Conservation (phyloP, 1,140 invertebrate species). For the Drosophila grimshawi region DNA sequence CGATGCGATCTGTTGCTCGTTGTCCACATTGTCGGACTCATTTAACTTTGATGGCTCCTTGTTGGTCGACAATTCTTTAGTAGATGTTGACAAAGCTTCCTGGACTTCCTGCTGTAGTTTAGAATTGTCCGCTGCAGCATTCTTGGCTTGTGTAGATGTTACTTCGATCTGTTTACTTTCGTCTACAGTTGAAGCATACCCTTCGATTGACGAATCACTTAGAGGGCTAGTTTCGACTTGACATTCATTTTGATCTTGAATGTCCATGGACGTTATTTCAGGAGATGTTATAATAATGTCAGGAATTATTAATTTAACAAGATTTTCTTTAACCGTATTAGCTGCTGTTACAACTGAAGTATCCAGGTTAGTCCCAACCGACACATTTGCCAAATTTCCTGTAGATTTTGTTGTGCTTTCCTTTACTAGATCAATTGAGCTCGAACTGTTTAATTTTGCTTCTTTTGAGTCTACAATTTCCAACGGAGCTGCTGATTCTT, state of each 20-base stretch:
- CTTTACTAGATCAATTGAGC: background rate
- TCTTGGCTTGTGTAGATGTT: background rate
- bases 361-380: background rate
- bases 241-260: background rate
- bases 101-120: too few relatives aligned
- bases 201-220: background rate
- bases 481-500: background rate
- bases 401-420: background rate
- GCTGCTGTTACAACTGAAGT: background rate
- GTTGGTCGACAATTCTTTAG: background rate
- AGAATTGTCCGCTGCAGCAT: background rate
- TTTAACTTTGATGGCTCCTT: too few relatives aligned
- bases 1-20: background rate
- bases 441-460: background rate
- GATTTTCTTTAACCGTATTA: background rate
- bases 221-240: background rate
- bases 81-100: background rate
- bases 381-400: background rate
- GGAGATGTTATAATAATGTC: constrained; percentile 1
- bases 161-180: background rate
- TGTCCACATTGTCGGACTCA: background rate
- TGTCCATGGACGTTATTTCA: background rate
- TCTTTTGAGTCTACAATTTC: background rate
- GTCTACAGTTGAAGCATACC: background rate
- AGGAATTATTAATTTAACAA: background rate